Percentiles rank a stretch among this genome's conserved stretches.
These are phyloP conservation scores for Isurus oxyrinchus DNA, from an alignment of 2,113 vertebrate genomes.

Conservation along the genomic window DNA sequence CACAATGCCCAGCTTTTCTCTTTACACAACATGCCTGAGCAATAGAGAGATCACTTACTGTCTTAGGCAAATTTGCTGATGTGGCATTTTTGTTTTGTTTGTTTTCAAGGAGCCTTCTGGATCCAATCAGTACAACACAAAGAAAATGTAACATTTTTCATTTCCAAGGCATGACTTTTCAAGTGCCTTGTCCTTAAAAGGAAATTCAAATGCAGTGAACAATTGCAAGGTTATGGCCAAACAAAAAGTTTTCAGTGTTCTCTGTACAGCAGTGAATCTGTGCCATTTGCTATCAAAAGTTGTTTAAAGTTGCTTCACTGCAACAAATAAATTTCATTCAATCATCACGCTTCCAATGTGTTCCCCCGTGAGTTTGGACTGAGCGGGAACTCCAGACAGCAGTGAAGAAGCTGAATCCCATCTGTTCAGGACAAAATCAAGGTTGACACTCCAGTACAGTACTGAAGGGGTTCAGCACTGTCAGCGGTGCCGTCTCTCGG, in stretches of 20 bases:
- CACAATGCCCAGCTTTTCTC: neutral
- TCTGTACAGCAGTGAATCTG: neutral
- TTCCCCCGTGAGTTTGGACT: neutral
- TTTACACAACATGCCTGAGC: neutral
- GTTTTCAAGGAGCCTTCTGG: neutral
- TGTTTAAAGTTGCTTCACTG: constrained; percentile 11
- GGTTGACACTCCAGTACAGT: neutral
- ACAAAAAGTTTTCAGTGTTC: neutral
- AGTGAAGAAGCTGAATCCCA: neutral
- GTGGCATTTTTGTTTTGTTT: neutral
- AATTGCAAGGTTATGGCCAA: neutral
- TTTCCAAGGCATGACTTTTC: constrained; percentile 21
- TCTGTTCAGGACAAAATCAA: neutral
- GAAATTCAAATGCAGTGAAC: neutral
- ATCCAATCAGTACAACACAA: constrained; percentile 28
- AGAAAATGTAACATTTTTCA: constrained; percentile 30
- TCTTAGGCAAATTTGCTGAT: neutral
- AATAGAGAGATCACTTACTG: neutral
- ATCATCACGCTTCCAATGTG: too few relatives aligned
- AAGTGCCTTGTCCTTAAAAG: constrained; percentile 7
- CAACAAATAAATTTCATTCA: neutral
- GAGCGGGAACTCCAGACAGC: neutral
- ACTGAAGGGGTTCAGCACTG: neutral
- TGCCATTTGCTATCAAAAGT: neutral
- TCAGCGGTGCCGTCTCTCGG: neutral